Evolutionary conservation across 2,797 vertebrate species (phyloP).

Genomic region (Phalloptychus januarius): DNA sequence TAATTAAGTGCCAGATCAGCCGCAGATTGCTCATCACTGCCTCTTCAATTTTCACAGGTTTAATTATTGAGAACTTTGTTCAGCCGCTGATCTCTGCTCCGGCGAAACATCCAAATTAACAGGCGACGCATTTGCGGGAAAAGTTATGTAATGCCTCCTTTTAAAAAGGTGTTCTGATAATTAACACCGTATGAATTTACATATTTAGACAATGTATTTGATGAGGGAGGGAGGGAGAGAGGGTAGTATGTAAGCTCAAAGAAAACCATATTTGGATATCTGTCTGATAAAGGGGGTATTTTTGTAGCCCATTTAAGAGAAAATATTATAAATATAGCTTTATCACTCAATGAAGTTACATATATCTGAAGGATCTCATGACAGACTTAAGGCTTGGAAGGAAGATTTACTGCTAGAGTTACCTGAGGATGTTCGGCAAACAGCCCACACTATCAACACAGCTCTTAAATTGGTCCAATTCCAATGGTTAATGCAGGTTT

Average conservation of each 20-base stretch:
- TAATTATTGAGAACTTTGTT: constrained; percentile 60
- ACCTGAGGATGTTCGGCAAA: no score
- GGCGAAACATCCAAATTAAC: constrained; percentile 30
- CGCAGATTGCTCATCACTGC: constrained; percentile 54
- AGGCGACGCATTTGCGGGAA: constrained; percentile 3
- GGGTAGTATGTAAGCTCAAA: background rate
- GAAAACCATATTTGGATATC: background rate
- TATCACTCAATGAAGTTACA: no score
- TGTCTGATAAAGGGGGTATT: background rate
- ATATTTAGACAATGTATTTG: background rate
- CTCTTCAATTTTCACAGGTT: constrained; percentile 52
- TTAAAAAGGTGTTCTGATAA: background rate
- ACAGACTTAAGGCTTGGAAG: no score
- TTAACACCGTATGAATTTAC: constrained; percentile 2
- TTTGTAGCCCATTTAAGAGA: no score
- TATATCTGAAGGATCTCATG: no score
- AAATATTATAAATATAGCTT: no score
- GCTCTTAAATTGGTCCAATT: no score
- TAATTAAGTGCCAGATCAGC: constrained; percentile 69
- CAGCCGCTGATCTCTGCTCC: constrained; percentile 43
- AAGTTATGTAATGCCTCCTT: constrained; percentile 16
- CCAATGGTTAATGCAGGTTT: no score
- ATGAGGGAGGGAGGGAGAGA: background rate
- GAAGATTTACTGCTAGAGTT: no score
- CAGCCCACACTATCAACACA: no score